These are phyloP conservation scores for Yponomeuta evonymella DNA, from an alignment of 2,888 invertebrate species.

Conservation along the genomic window DNA sequence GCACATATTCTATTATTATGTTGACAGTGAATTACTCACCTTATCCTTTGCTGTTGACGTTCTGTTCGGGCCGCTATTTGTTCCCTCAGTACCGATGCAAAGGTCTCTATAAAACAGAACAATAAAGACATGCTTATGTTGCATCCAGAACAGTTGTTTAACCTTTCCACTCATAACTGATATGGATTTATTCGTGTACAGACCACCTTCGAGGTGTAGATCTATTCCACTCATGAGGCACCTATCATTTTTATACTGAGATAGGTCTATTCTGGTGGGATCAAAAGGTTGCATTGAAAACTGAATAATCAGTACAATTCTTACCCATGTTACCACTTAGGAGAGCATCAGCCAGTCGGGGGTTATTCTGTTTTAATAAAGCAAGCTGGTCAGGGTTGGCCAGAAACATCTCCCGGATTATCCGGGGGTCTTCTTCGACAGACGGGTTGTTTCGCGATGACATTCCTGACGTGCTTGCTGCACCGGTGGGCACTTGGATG, in stretches of 20 bases:
- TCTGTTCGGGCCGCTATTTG: conserved; percentile 89
- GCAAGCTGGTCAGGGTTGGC: conserved; percentile 94
- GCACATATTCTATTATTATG: background rate
- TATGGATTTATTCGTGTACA: no score
- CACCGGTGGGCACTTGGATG: conserved; percentile 83
- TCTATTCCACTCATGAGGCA: background rate
- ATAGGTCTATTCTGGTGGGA: background rate
- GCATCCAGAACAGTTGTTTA: no score
- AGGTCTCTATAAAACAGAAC: conserved; percentile 77
- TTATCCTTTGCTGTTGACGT: conserved; percentile 86
- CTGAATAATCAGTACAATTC: conserved; percentile 18
- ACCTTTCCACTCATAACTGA: background rate
- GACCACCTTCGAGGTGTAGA: background rate
- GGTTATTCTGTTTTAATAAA: conserved; percentile 94
- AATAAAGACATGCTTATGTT: no score
- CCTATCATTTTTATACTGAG: background rate
- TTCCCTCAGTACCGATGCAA: conserved; percentile 86
- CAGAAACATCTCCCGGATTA: conserved; percentile 90
- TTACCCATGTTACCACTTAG: conserved; percentile 88
- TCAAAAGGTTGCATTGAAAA: no score
- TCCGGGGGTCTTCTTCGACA: conserved; percentile 87
- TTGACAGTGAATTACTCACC: conserved; percentile 34
- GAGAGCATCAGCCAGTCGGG: conserved; percentile 92
- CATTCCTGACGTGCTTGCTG: conserved; percentile 47
- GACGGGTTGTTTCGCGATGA: conserved; percentile 46